Evolutionary conservation across 1,140 invertebrate genomes (phyloP), one percentile per base, ranked within the genome.

Genomic region (Triops longicaudatus): DNA sequence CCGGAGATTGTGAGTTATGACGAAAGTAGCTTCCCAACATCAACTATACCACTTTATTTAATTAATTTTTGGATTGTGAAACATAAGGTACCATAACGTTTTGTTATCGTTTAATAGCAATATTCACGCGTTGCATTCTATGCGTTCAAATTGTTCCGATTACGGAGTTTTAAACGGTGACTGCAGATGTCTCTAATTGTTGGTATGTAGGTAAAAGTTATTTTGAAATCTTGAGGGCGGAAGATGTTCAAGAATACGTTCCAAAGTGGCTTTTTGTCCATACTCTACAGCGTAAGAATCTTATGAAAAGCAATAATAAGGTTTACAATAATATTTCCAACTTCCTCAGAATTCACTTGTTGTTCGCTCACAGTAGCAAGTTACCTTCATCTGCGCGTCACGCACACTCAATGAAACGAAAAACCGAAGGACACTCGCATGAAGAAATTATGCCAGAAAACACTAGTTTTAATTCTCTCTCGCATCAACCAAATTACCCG

Each of bases 191-290:
- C 1, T 63, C 17, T 63, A 14, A 17, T 6, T 63, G 17, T 22
- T 6, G 50, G 50, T 63, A 6, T 5, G 6, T 17, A 63, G 22
- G 14, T 17, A 14, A 14, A 22, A 22, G 50, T n/a, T 63, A 1
- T 22, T 63, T 63, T 63, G 9, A 6, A n/a, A 14, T 63, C 22
- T 6, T 22, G 1, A 63, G 6, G 17, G n/a, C 22, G 41, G 14
- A 78, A 75, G 71, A 99, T 99, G 98, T 99, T 99, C 84, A 99
- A 98, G 86, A 99, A 99, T 83, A 99, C 98, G 76, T 99, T 99
- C 88, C 98, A 99, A 88, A 95, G 91, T 86, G 98, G 98, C 79
- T 98, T 99, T 84, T 87, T 99, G 77, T 99, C 98, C 41, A 98
- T 99, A 85, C 88, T 99, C 78, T 99, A 99, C 85, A 98, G 94